Conservation (phyloP, 2,797 vertebrate species). For the Semaprochilodus insignis region DNA sequence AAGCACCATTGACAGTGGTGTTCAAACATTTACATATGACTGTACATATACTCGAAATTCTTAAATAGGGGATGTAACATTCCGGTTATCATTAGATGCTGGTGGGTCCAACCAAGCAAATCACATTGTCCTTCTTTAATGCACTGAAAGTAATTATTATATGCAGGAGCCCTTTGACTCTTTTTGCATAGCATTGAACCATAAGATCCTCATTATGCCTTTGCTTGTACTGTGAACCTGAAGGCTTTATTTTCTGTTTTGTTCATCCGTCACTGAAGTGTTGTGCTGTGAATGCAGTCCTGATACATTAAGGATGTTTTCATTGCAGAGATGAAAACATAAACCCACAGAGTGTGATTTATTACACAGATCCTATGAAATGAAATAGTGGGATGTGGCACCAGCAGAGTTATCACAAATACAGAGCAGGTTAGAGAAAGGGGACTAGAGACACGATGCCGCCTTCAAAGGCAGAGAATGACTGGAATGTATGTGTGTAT, state of each 20-base stretch:
- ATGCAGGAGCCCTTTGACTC: no score
- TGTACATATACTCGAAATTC: no score
- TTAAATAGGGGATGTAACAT: no score
- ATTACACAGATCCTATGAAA: not conserved
- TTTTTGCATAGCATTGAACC: no score
- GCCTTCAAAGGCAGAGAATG: slow-evolving; percentile 40
- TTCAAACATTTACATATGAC: no score
- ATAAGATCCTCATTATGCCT: no score
- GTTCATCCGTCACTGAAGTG: not conserved
- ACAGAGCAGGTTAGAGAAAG: slow-evolving; percentile 33
- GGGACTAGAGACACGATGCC: slow-evolving; percentile 26
- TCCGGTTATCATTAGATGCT: no score
- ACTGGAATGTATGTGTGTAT: slow-evolving; percentile 46
- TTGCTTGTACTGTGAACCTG: not conserved
- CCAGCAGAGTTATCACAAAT: not conserved
- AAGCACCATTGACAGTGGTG: no score
- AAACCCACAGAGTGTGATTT: not conserved
- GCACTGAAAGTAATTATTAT: no score
- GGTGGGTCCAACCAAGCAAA: no score
- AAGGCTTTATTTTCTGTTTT: not conserved
- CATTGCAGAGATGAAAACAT: not conserved
- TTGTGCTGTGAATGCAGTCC: not conserved
- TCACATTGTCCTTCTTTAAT: no score
- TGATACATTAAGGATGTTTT: not conserved
- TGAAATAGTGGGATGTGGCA: not conserved